A percentile compares a stretch with the other conserved stretches of the same genome.
phyloP scores from a whole-genome alignment of 2,113 vertebrate species.

The Rostratula benghalensis region DNA sequence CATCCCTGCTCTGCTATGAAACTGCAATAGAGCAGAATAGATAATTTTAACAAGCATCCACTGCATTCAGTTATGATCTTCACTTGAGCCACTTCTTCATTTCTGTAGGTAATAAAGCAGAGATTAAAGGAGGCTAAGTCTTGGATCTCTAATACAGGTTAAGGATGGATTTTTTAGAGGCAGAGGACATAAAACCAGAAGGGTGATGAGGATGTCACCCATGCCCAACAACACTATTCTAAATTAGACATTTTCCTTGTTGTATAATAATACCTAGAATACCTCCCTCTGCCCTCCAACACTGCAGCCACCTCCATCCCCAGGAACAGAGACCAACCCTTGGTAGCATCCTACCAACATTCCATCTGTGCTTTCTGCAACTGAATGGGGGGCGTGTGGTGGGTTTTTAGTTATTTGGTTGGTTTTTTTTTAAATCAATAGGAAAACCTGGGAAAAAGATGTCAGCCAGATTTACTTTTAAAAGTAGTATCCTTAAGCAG shows the following conservation, averaged over 20 bases:
- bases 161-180: not conserved
- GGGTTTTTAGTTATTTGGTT: too few species aligned
- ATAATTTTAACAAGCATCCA: not conserved
- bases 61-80: not conserved
- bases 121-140: not conserved
- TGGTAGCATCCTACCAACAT: not conserved
- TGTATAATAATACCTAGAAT: accelerated
- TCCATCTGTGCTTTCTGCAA: not conserved
- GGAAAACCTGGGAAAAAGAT: not conserved
- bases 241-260: not conserved
- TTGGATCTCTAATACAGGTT: not conserved
- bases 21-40: not conserved
- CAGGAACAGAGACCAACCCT: not conserved
- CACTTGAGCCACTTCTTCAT: not conserved
- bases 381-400: accelerated
- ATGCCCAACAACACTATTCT: not conserved
- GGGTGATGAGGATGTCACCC: not conserved
- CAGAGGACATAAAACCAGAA: not conserved
- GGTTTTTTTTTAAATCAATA: not conserved
- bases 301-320: accelerated
- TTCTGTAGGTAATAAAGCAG: not conserved
- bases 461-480: not conserved
- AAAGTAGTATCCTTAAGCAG: not conserved
- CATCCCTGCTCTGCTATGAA: constrained; percentile 4
- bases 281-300: not conserved